A percentile compares a stretch with the other conserved stretches of the same genome.
These are phyloP conservation scores for Scaptomyza tumidula DNA, from an alignment of 2,888 invertebrate genomes.

Conservation along the genomic window DNA sequence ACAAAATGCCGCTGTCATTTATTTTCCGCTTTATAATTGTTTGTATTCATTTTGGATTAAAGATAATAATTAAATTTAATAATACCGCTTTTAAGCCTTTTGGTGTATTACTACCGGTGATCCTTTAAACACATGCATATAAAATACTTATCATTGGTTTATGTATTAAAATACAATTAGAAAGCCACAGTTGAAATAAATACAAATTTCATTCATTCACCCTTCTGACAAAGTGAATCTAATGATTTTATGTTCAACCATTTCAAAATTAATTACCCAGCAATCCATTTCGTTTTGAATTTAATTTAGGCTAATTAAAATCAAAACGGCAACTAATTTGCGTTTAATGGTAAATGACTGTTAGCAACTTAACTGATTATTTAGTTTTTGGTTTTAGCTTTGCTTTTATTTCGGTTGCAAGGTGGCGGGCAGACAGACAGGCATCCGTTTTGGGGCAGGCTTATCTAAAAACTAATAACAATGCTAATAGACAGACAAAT, in stretches of 20 bases:
- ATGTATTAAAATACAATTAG: neutral
- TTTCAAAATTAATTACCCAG: conserved; percentile 3
- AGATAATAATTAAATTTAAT: neutral
- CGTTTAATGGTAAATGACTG: conserved; percentile 17
- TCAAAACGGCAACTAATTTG: conserved; percentile 24
- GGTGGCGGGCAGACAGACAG: neutral
- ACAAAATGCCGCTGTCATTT: neutral
- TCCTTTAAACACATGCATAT: neutral
- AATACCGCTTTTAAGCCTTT: neutral
- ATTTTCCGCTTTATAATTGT: neutral
- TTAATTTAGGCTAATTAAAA: conserved; percentile 17
- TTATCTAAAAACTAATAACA: conserved; percentile 8
- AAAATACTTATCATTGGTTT: neutral
- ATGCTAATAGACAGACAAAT: conserved; percentile 36
- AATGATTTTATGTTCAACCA: neutral
- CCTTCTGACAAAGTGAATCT: neutral
- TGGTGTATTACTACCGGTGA: neutral
- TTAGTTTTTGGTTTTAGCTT: conserved; percentile 8
- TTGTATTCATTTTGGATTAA: neutral
- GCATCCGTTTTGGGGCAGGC: neutral
- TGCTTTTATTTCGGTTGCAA: conserved; percentile 6
- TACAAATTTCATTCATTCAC: neutral
- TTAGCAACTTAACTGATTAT: conserved; percentile 12
- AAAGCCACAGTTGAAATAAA: neutral
- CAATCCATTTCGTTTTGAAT: neutral